These are phyloP conservation scores for Ophonus ardosiacus DNA, from an alignment of 2,888 invertebrate genomes.

Conservation along the genomic window DNA sequence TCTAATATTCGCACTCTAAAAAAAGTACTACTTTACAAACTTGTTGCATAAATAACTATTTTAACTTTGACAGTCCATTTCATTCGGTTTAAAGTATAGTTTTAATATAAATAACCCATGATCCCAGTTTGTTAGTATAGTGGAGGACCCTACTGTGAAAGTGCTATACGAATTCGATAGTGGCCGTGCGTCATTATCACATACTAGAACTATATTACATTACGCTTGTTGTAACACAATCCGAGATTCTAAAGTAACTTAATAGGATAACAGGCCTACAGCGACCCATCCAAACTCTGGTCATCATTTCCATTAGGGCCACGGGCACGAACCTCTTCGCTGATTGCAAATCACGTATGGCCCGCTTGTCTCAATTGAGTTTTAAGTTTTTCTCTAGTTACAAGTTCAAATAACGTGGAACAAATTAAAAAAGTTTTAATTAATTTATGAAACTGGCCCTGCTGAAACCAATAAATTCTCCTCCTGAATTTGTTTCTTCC, in stretches of 20 bases:
- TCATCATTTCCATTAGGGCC: not conserved
- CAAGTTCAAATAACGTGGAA: slow-evolving; percentile 58
- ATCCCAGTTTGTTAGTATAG: too few relatives aligned
- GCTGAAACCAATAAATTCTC: slow-evolving; percentile 36
- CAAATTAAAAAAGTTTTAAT: slow-evolving; percentile 63
- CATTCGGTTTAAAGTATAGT: too few relatives aligned
- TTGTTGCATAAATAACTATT: too few relatives aligned
- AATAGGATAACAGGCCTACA: slow-evolving; percentile 69
- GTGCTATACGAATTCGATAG: slow-evolving; percentile 38
- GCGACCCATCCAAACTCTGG: slow-evolving; percentile 61
- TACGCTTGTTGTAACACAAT: slow-evolving; percentile 67
- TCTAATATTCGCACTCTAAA: too few relatives aligned
- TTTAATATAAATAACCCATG: too few relatives aligned
- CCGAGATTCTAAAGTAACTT: slow-evolving; percentile 68
- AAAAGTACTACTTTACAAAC: too few relatives aligned
- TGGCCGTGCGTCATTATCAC: slow-evolving; percentile 58
- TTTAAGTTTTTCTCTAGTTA: slow-evolving; percentile 60
- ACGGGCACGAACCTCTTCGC: not conserved
- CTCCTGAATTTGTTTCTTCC: slow-evolving; percentile 19
- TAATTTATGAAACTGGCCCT: slow-evolving; percentile 45
- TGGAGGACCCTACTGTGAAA: not conserved
- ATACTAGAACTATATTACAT: slow-evolving; percentile 53
- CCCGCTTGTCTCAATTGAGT: slow-evolving; percentile 59
- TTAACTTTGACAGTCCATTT: too few relatives aligned
- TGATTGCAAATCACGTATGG: slow-evolving; percentile 56